These are phyloP conservation scores for Oplegnathus fasciatus DNA, from an alignment of 2,113 vertebrate genomes.

Conservation along the genomic window DNA sequence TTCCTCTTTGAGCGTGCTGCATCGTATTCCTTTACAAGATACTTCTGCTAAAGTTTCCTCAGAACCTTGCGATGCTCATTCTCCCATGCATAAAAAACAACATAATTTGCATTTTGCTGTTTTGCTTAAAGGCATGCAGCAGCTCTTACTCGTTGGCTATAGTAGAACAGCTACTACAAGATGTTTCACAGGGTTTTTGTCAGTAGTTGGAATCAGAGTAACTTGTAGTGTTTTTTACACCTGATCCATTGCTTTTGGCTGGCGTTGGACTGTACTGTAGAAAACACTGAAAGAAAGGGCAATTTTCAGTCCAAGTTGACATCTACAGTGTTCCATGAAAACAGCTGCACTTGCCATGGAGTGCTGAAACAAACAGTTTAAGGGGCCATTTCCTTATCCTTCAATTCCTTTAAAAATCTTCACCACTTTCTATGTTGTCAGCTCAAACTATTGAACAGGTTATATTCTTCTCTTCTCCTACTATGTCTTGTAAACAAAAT, in stretches of 20 bases:
- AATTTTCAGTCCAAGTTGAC: neutral
- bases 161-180: neutral
- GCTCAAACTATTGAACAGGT: slow-evolving; percentile 82
- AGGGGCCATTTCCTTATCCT: slow-evolving; percentile 53
- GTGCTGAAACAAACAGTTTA: slow-evolving; percentile 56
- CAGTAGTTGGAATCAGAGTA: neutral
- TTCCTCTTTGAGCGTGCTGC: neutral
- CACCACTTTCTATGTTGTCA: slow-evolving; percentile 47
- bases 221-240: slow-evolving; percentile 1
- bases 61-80: neutral
- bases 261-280: neutral
- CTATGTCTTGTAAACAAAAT: slow-evolving; percentile 77
- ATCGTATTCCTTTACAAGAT: neutral
- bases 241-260: neutral
- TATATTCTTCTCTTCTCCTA: slow-evolving; percentile 60
- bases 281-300: no score
- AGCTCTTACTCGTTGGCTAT: neutral
- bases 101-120: neutral
- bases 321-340: slow-evolving; percentile 2
- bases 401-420: slow-evolving; percentile 42
- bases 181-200: neutral
- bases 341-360: slow-evolving; percentile 35
- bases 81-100: neutral
- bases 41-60: neutral
- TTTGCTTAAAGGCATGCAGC: neutral